Evolutionary conservation across 2,888 invertebrate species (phyloP).

Genomic region (Xiphydria camelus): DNA sequence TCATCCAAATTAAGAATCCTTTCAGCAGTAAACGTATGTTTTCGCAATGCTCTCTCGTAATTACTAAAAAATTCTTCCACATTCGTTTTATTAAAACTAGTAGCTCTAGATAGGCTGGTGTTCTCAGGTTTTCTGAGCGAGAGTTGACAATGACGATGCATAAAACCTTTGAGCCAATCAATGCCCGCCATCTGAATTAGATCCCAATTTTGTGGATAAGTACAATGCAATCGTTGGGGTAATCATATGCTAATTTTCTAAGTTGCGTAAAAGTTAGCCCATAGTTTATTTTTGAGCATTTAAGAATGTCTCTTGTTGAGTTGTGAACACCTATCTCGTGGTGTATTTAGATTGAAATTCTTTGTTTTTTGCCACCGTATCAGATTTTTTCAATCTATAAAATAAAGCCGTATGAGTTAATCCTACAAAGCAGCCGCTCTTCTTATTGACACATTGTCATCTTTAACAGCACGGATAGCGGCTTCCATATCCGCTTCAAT

Average conservation of each 20-base stretch:
- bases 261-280: conserved; percentile 29
- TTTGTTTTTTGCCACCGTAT: too few relatives aligned
- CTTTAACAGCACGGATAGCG: too few relatives aligned
- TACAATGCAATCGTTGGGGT: conserved; percentile 19
- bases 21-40: conserved; percentile 21
- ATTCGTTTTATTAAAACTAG: conserved; percentile 35
- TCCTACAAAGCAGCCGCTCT: too few relatives aligned
- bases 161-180: conserved; percentile 40
- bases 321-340: too few relatives aligned
- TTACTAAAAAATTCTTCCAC: too few relatives aligned
- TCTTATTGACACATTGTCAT: too few relatives aligned
- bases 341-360: too few relatives aligned
- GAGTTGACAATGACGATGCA: conserved; percentile 33
- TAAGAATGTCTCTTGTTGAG: too few relatives aligned
- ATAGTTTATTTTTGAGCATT: too few relatives aligned
- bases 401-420: too few relatives aligned
- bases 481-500: too few relatives aligned
- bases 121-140: conserved; percentile 35
- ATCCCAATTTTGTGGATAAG: conserved; percentile 28
- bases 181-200: conserved; percentile 32
- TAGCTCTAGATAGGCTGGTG: conserved; percentile 35
- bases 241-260: conserved; percentile 28
- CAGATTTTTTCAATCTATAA: too few relatives aligned
- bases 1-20: conserved; percentile 35
- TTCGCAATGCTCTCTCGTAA: conserved; percentile 4